Evolutionary conservation across 2,888 invertebrate species (phyloP).

Genomic region (Salticus scenicus): DNA sequence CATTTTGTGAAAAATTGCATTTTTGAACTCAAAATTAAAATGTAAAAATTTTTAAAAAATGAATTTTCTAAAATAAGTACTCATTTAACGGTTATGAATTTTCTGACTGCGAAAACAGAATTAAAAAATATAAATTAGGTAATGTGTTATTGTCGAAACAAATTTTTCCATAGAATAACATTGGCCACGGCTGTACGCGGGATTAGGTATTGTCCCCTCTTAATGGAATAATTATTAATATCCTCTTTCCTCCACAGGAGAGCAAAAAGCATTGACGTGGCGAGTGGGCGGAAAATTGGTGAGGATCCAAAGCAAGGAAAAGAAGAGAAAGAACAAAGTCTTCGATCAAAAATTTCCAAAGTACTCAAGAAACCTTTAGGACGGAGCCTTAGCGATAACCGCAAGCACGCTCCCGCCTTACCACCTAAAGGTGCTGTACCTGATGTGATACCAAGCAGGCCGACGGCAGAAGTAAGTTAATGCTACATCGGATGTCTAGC

Average conservation of each 20-base stretch:
- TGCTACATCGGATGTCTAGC: neutral
- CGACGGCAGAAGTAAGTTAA: conserved; percentile 45
- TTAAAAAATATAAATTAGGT: too few species aligned
- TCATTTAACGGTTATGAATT: too few species aligned
- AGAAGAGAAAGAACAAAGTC: conserved; percentile 71
- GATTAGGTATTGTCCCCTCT: too few species aligned
- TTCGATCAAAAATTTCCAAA: conserved; percentile 72
- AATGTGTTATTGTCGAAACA: too few species aligned
- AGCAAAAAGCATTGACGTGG: conserved; percentile 87
- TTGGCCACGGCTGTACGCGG: too few species aligned
- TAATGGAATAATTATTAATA: too few species aligned
- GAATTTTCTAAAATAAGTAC: too few species aligned
- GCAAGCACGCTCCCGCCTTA: conserved; percentile 46
- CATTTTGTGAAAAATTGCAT: too few species aligned
- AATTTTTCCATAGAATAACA: too few species aligned
- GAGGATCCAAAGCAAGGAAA: conserved; percentile 42
- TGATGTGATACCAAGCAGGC: conserved; percentile 58
- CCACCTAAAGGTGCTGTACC: conserved; percentile 57
- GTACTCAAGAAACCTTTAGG: conserved; percentile 72
- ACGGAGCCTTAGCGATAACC: conserved; percentile 63
- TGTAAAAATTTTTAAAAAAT: too few species aligned
- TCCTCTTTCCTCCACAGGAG: conserved; percentile 87
- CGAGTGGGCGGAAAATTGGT: conserved; percentile 69
- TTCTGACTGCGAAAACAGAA: too few species aligned
- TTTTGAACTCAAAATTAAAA: too few species aligned